Conservation (phyloP, 2,113 vertebrate species). For the Felis chaus region DNA sequence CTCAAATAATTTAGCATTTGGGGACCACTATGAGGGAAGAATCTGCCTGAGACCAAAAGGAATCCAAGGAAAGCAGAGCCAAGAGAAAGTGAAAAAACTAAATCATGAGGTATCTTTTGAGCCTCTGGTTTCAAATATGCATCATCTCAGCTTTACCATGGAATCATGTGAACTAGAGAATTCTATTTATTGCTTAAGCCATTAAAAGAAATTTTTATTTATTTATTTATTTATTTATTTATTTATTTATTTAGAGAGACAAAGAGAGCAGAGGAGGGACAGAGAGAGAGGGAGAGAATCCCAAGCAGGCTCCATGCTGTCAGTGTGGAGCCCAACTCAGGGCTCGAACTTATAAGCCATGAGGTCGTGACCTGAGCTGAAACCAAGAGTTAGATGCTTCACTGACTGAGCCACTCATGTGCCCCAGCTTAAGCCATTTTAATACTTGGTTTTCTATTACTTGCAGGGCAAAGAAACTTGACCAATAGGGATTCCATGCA, state of each 20-base stretch:
- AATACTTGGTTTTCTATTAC: not conserved
- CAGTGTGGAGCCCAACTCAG: no score
- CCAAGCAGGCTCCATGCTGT: no score
- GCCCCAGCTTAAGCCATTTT: not conserved
- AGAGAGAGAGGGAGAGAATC: no score
- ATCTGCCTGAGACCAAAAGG: not conserved
- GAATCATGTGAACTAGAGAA: not conserved
- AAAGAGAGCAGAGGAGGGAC: no score
- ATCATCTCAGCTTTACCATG: not conserved
- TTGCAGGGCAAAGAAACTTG: not conserved
- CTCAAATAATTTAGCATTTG: not conserved
- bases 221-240: no score
- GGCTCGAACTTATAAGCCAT: no score
- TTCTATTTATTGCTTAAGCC: not conserved
- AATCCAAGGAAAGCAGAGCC: not conserved
- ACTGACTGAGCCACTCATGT: no score
- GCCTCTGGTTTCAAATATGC: not conserved
- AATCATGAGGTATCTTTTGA: not conserved
- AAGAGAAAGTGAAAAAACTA: not conserved
- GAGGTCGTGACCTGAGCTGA: no score
- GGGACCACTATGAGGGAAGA: not conserved
- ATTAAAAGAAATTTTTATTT: no score
- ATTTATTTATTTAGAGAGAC: no score
- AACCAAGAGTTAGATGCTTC: no score
- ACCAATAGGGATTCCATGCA: not conserved